These are phyloP conservation scores for Stenodema calcarata DNA, from an alignment of 2,888 invertebrate genomes.

Conservation along the genomic window DNA sequence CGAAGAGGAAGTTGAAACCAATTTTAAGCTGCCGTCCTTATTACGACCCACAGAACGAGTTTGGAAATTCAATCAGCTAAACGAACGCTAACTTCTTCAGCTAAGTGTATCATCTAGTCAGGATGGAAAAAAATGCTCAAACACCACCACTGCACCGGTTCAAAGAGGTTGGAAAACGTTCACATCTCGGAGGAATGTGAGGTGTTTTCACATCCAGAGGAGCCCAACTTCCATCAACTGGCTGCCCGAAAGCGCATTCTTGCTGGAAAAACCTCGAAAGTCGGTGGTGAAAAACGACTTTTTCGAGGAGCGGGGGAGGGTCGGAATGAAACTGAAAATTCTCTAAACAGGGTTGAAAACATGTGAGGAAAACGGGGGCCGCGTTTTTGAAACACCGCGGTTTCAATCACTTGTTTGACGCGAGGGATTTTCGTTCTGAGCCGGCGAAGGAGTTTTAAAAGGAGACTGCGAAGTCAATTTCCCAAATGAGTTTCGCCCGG, in stretches of 20 bases:
- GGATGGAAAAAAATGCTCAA: background rate
- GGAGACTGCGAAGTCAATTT: background rate
- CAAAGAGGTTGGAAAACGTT: background rate
- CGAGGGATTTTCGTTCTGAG: background rate
- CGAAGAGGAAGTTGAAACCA: no score
- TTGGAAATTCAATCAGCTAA: background rate
- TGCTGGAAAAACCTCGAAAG: background rate
- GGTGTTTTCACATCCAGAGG: background rate
- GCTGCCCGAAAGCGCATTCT: background rate
- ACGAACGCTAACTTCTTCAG: background rate
- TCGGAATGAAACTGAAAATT: background rate
- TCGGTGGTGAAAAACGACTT: background rate
- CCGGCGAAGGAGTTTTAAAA: background rate
- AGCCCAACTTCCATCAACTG: background rate
- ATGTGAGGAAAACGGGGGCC: background rate
- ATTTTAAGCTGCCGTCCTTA: no score
- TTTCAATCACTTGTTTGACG: background rate
- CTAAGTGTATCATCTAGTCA: no score
- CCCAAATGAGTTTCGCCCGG: conserved; percentile 22
- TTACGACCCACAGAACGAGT: background rate
- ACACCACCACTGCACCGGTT: background rate
- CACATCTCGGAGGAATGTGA: background rate
- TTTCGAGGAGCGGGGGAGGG: no score
- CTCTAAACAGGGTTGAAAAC: background rate
- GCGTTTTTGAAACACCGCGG: background rate